Percentiles rank a stretch among this genome's conserved stretches.
Conservation (phyloP, 2,113 vertebrate genomes). For the Tamias sibiricus region DNA sequence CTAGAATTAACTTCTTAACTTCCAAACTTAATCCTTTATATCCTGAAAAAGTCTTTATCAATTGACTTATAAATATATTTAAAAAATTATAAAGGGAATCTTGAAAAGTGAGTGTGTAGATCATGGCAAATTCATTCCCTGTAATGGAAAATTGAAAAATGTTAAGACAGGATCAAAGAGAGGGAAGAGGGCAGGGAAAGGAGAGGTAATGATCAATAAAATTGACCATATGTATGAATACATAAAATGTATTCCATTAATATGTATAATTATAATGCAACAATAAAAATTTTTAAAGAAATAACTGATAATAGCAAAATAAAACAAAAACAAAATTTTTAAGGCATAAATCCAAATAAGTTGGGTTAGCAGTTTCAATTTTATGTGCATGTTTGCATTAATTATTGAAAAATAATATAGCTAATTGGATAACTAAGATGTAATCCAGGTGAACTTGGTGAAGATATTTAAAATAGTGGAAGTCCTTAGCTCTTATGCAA, state of each 20-base stretch:
- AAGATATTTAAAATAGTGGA: neutral
- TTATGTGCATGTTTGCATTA: neutral
- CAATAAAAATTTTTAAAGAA: too few species aligned
- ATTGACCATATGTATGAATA: too few species aligned
- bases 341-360: neutral
- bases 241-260: too few species aligned
- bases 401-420: neutral
- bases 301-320: too few species aligned
- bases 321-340: neutral
- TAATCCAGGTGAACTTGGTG: neutral
- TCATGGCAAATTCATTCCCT: neutral
- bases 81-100: neutral
- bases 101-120: neutral
- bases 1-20: neutral
- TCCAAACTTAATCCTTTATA: neutral
- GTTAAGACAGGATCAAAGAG: neutral
- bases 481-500: neutral
- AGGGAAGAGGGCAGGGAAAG: too few species aligned
- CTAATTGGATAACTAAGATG: neutral
- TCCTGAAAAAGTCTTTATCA: neutral
- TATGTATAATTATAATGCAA: too few species aligned
- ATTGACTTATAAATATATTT: neutral
- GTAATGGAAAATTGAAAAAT: conserved; percentile 23
- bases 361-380: conserved; percentile 1
- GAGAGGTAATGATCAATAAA: too few species aligned